These are phyloP conservation scores for Brachyrhaphis roseni DNA, from an alignment of 2,797 vertebrate species.

Conservation along the genomic window DNA sequence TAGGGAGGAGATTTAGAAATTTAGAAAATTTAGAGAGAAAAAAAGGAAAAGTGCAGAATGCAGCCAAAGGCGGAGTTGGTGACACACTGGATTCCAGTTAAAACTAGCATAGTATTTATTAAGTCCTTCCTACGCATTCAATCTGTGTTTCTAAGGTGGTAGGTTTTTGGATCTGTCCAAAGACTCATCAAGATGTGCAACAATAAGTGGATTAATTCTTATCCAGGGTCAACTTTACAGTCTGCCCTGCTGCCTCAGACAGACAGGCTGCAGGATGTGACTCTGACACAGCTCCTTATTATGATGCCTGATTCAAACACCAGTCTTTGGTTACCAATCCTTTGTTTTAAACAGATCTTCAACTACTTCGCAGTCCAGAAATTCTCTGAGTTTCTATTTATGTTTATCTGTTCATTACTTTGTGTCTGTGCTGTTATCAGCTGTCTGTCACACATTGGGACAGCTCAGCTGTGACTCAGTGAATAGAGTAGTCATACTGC, in stretches of 20 bases:
- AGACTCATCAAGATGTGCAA: constrained; percentile 32
- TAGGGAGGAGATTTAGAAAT: too few relatives aligned
- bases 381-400: neutral
- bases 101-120: neutral
- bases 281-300: neutral
- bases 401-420: neutral
- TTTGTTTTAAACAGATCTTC: neutral
- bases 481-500: neutral
- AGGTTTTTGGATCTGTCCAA: constrained; percentile 32
- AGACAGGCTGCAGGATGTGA: constrained; percentile 28
- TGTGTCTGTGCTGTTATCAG: neutral
- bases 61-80: neutral
- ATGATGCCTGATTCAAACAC: neutral
- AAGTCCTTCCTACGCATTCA: constrained; percentile 7
- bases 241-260: constrained; percentile 24
- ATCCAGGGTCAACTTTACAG: constrained; percentile 59
- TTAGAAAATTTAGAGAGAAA: too few relatives aligned
- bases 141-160: neutral
- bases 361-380: neutral
- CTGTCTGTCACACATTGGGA: neutral
- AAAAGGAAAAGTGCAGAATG: too few relatives aligned
- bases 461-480: neutral
- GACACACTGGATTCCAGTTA: neutral
- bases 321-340: neutral
- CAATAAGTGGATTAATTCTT: constrained; percentile 62